These are phyloP conservation scores for Mesopsocus fuscifrons DNA, from an alignment of 2,888 invertebrate genomes.

Conservation along the genomic window DNA sequence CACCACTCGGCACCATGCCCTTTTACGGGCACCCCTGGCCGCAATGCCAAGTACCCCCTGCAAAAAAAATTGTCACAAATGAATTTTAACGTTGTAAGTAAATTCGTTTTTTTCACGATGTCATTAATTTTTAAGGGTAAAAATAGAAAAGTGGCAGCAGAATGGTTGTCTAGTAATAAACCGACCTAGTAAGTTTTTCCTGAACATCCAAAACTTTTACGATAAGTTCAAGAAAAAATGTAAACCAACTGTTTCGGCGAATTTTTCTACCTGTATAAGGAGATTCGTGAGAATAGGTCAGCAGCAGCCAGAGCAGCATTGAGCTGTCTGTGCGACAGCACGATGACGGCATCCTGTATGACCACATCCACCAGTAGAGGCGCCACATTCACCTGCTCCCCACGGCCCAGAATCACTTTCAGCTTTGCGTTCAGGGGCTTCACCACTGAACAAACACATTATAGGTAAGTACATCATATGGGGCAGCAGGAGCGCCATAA, in stretches of 20 bases:
- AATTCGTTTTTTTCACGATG: no score
- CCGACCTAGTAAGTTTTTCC: no score
- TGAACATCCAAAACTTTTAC: no score
- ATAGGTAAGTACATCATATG: constrained; percentile 1
- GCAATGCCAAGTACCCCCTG: constrained; percentile 16
- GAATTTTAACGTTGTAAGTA: no score
- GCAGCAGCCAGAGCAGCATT: constrained; percentile 22
- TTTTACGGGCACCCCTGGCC: constrained; percentile 34
- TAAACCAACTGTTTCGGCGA: no score
- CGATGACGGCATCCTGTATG: constrained; percentile 52
- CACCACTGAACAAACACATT: constrained; percentile 35
- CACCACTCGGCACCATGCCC: constrained; percentile 50
- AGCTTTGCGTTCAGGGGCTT: constrained; percentile 61
- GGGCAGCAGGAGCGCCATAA: neutral
- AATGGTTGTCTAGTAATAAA: no score
- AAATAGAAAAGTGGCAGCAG: no score
- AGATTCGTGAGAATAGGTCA: constrained; percentile 29
- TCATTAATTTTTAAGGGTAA: no score
- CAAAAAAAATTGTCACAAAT: no score
- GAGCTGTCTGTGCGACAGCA: constrained; percentile 45
- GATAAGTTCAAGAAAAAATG: no score
- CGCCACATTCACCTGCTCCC: constrained; percentile 39
- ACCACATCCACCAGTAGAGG: constrained; percentile 44
- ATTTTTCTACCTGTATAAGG: no score
- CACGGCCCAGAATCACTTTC: constrained; percentile 52